A percentile compares a stretch with the other conserved stretches of the same genome.
These are phyloP conservation scores for Typhlomys cinereus DNA, from an alignment of 2,113 vertebrate genomes.

Conservation along the genomic window DNA sequence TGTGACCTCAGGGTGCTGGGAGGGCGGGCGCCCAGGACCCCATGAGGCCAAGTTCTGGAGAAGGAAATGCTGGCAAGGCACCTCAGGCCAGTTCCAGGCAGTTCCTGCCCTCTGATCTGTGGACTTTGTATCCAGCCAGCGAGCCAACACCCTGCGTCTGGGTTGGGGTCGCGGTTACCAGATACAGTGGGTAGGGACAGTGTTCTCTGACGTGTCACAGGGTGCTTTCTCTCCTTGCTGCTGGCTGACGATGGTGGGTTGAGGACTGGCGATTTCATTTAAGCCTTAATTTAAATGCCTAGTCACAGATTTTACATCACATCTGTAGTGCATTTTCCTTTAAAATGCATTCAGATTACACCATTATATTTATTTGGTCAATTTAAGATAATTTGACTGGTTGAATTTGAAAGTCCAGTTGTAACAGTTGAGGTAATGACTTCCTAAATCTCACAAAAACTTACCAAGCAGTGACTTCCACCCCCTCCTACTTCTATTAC, in stretches of 20 bases:
- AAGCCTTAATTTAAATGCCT: neutral
- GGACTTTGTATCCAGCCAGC: too few relatives aligned
- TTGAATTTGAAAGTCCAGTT: neutral
- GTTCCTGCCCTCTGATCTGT: too few relatives aligned
- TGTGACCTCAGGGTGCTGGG: too few relatives aligned
- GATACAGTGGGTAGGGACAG: neutral
- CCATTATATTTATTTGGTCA: neutral
- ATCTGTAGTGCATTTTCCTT: neutral
- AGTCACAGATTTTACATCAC: neutral
- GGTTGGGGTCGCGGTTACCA: too few relatives aligned
- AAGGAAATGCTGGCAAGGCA: neutral
- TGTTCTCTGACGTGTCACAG: neutral
- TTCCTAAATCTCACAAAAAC: neutral
- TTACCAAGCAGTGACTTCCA: too few relatives aligned
- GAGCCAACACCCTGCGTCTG: too few relatives aligned
- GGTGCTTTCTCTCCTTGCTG: neutral
- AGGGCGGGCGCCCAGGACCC: too few relatives aligned
- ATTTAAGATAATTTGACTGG: neutral
- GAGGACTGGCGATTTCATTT: neutral
- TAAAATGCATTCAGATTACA: neutral
- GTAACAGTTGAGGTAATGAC: neutral
- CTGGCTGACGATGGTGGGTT: neutral
- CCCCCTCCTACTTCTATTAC: neutral
- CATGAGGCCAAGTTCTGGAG: too few relatives aligned
- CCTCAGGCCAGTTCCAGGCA: neutral